Conservation (phyloP, 2,113 vertebrate species). For the Ptilorrhoa leucosticta region DNA sequence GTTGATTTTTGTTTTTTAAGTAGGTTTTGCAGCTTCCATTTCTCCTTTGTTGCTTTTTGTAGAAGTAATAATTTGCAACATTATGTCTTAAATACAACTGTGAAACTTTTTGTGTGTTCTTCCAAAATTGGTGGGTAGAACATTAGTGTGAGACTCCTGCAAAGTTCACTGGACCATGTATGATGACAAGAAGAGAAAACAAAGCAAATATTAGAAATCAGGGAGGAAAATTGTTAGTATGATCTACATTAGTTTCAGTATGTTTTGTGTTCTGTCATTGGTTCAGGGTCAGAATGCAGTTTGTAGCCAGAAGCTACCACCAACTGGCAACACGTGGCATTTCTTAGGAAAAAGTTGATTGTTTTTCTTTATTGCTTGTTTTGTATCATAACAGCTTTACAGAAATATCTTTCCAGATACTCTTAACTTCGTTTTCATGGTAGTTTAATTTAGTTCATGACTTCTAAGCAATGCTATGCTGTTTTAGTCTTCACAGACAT, state of each 20-base stretch:
- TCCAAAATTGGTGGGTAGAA: background rate
- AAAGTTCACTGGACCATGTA: background rate
- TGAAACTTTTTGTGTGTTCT: background rate
- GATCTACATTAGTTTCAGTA: background rate
- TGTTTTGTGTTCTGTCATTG: background rate
- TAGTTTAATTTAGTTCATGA: background rate
- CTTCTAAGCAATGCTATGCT: background rate
- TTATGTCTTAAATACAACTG: background rate
- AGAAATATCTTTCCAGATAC: background rate
- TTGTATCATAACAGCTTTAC: background rate
- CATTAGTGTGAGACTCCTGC: background rate
- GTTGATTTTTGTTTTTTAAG: background rate
- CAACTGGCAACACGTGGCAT: background rate
- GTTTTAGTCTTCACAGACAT: background rate
- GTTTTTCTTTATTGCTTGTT: background rate
- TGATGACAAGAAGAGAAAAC: background rate
- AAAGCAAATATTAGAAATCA: background rate
- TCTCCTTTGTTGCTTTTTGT: background rate
- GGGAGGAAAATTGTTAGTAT: background rate
- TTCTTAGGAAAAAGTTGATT: background rate
- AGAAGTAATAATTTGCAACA: background rate
- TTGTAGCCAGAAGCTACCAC: conserved; percentile 3
- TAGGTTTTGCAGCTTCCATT: background rate
- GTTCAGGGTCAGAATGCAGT: background rate
- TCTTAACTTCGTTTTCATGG: background rate